These are phyloP conservation scores for Orthosia incerta DNA, from an alignment of 2,888 invertebrate genomes.

Conservation along the genomic window DNA sequence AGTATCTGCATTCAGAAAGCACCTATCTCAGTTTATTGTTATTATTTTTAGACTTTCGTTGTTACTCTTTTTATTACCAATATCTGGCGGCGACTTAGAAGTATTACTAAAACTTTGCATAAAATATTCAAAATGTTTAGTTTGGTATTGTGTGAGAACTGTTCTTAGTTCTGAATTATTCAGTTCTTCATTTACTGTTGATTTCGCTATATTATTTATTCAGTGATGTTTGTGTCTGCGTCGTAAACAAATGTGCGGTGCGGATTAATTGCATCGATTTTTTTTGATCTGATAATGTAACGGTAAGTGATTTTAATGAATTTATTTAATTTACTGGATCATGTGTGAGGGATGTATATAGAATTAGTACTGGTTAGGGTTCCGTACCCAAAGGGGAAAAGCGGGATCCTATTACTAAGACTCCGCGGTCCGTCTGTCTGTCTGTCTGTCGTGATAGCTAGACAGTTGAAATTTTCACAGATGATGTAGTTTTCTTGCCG, in stretches of 20 bases:
- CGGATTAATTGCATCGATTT: slow-evolving; percentile 25
- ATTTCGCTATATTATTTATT: slow-evolving; percentile 19
- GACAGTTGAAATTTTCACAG: no score
- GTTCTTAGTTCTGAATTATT: slow-evolving; percentile 38
- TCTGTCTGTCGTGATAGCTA: no score
- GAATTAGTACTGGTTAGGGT: neutral
- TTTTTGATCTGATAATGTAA: slow-evolving; percentile 14
- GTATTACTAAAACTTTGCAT: slow-evolving; percentile 40
- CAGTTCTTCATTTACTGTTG: slow-evolving; percentile 14
- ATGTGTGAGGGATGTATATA: neutral
- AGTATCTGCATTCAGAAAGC: slow-evolving; percentile 58
- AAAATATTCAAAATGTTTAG: slow-evolving; percentile 41
- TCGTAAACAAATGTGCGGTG: neutral
- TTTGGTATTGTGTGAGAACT: slow-evolving; percentile 21
- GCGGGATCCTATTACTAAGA: no score
- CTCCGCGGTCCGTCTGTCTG: no score
- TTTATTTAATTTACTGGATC: neutral
- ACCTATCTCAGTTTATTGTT: slow-evolving; percentile 63
- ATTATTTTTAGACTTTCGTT: slow-evolving; percentile 58
- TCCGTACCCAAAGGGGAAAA: no score
- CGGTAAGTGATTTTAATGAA: slow-evolving; percentile 16
- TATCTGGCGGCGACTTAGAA: slow-evolving; percentile 33
- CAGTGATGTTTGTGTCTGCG: slow-evolving; percentile 4
- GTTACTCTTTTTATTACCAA: slow-evolving; percentile 50
- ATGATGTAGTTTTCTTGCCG: no score